Evolutionary conservation across 1,140 invertebrate genomes (phyloP).

Genomic region (Bombus consobrinus): DNA sequence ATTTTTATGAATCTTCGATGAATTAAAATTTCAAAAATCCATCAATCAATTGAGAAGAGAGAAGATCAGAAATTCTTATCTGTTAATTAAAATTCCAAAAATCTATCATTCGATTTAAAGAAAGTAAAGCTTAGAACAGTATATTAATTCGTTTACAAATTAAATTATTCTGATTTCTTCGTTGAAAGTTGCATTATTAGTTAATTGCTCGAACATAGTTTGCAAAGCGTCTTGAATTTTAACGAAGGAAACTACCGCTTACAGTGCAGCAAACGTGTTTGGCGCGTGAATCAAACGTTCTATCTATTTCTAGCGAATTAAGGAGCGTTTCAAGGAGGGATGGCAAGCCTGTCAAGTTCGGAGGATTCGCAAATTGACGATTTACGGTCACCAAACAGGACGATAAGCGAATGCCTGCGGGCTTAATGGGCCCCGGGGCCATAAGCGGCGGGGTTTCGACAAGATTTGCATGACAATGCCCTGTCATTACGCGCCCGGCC

Average conservation of each 20-base stretch:
- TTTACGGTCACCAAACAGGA: conserved; percentile 70
- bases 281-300: background rate
- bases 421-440: conserved; percentile 69
- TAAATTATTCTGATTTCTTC: too few relatives aligned
- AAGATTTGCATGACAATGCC: conserved; percentile 77
- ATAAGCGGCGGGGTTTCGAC: conserved; percentile 67
- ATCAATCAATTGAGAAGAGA: too few relatives aligned
- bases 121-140: too few relatives aligned
- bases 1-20: too few relatives aligned
- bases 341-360: conserved; percentile 54
- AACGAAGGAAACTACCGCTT: background rate
- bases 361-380: conserved; percentile 69
- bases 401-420: conserved; percentile 69
- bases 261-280: background rate
- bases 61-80: too few relatives aligned
- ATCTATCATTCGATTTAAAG: too few relatives aligned
- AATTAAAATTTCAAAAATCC: too few relatives aligned
- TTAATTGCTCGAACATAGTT: background rate
- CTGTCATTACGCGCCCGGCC: conserved; percentile 72
- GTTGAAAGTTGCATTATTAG: too few relatives aligned
- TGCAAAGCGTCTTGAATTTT: background rate
- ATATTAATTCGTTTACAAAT: too few relatives aligned
- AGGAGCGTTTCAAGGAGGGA: conserved; percentile 48
- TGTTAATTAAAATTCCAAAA: too few relatives aligned
- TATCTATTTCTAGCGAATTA: conserved; percentile 23